Evolutionary conservation across 2,888 invertebrate genomes (phyloP).

Genomic region (Acleris cristana): DNA sequence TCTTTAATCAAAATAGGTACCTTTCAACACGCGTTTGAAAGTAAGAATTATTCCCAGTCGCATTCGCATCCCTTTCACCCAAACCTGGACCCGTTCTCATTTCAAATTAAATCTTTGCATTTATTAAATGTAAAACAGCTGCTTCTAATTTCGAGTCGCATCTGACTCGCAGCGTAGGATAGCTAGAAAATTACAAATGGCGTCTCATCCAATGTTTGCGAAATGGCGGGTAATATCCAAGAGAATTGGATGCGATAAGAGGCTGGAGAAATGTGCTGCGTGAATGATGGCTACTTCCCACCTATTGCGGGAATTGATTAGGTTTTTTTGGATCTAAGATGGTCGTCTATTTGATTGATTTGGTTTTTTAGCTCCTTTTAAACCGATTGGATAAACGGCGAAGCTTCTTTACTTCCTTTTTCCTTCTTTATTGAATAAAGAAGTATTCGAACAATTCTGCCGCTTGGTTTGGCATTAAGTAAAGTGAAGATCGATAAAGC

Average conservation of each 20-base stretch:
- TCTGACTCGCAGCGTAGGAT: conserved; percentile 5
- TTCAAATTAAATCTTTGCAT: neutral
- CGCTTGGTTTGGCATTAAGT: too few species aligned
- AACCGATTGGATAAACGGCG: too few species aligned
- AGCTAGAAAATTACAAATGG: conserved; percentile 35
- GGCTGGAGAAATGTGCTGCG: conserved; percentile 22
- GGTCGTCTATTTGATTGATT: neutral
- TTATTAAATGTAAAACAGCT: conserved; percentile 6
- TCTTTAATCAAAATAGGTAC: too few species aligned
- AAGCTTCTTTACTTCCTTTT: too few species aligned
- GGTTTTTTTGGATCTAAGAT: neutral
- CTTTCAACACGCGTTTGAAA: too few species aligned
- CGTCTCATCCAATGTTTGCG: conserved; percentile 35
- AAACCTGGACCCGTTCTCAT: too few species aligned
- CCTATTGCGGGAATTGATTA: neutral
- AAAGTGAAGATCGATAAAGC: too few species aligned
- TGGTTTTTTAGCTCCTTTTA: neutral
- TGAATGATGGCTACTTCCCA: conserved; percentile 25
- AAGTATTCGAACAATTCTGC: too few species aligned
- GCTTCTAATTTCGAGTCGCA: conserved; percentile 9
- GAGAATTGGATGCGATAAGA: conserved; percentile 34
- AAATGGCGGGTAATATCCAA: conserved; percentile 31
- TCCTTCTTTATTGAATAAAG: too few species aligned
- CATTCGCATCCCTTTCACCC: neutral
- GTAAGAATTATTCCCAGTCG: too few species aligned